Conservation (phyloP, 2,888 invertebrate species). For the Drosophila percnosoma region DNA sequence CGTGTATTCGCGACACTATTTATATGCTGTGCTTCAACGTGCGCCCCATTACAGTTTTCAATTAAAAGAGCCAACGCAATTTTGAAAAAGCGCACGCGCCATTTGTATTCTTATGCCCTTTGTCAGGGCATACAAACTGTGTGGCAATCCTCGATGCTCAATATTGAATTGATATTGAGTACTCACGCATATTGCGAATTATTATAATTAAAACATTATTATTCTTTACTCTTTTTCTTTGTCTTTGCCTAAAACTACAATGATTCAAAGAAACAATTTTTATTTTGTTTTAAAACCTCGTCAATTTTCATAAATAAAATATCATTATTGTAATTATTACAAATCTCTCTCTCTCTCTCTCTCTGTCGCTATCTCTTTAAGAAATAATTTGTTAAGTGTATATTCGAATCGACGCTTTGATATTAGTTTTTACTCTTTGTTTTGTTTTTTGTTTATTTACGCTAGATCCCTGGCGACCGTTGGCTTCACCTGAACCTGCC, state of each 20-base stretch:
- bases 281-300: not conserved
- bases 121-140: not conserved
- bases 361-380: not conserved
- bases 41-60: slow-evolving; percentile 53
- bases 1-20: slow-evolving; percentile 15
- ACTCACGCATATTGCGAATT: not conserved
- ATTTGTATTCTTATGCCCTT: slow-evolving; percentile 41
- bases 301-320: not conserved
- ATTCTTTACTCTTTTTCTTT: not conserved
- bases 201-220: not conserved
- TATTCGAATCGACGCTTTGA: slow-evolving; percentile 34
- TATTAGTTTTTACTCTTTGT: slow-evolving; percentile 15
- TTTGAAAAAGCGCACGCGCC: slow-evolving; percentile 46
- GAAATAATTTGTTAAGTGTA: slow-evolving; percentile 31
- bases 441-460: slow-evolving; percentile 65
- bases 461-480: slow-evolving; percentile 66
- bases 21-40: slow-evolving; percentile 23
- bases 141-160: not conserved
- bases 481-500: slow-evolving; percentile 64
- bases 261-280: too few relatives aligned
- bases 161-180: not conserved
- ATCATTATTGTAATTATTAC: too few relatives aligned
- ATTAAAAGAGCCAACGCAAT: slow-evolving; percentile 58
- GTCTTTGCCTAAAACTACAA: too few relatives aligned
- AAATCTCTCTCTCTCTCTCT: not conserved